These are phyloP conservation scores for Zingel zingel DNA, from an alignment of 2,113 vertebrate species.

Conservation along the genomic window DNA sequence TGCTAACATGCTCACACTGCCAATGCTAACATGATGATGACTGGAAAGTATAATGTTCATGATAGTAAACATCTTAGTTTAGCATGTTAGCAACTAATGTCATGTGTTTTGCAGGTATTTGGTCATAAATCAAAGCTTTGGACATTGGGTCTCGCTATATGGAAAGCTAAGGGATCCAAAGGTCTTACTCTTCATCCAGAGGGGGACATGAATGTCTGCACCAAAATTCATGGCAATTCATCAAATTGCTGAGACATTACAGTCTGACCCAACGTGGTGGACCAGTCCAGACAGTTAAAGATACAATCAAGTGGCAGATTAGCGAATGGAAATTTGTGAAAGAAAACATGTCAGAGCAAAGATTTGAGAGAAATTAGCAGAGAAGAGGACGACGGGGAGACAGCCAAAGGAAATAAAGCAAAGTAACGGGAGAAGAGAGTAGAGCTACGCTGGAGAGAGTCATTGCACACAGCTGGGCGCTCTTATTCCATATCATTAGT, in stretches of 20 bases:
- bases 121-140: neutral
- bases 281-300: neutral
- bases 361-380: neutral
- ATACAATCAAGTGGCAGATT: neutral
- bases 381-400: neutral
- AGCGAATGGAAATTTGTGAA: neutral
- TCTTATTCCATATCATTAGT: slow-evolving; percentile 78
- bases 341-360: neutral
- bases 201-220: neutral
- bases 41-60: neutral
- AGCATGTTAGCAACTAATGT: neutral
- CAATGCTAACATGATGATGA: neutral
- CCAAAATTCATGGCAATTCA: neutral
- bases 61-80: neutral
- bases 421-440: neutral
- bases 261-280: neutral
- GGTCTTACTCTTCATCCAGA: neutral
- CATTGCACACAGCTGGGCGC: slow-evolving; percentile 66
- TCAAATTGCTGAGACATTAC: neutral
- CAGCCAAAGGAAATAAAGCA: neutral
- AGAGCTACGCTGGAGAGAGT: slow-evolving; percentile 34
- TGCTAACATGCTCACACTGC: neutral
- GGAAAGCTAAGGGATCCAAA: neutral
- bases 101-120: neutral
- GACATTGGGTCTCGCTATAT: neutral